Base-by-base conservation (phyloP, 2,888 invertebrate genomes). In the Drosophila suboccidentalis region DNA sequence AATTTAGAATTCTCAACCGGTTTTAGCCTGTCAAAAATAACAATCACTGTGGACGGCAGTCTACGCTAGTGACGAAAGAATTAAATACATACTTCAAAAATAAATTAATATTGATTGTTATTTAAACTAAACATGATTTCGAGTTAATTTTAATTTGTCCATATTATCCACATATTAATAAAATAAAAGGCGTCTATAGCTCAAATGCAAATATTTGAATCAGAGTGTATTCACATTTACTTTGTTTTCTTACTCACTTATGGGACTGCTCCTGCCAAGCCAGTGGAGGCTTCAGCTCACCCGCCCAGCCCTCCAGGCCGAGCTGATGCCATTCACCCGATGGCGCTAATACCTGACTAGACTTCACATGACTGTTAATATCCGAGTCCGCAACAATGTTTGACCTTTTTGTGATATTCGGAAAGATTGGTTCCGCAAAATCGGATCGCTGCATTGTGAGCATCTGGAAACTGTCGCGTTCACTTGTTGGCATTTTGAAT, bases 251-350 rank as follows among this genome's bases (percentile, higher is more conserved):
- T 38, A 73, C 80, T 71, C 43, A 86, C 89, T 67, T 89, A 54
- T 85, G 82, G 9, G 46, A 65, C 55, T 75, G 69, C 17, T 87
- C 86, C 53, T 79, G 47, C 69, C 68, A 66, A 0, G 66, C 39
- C n/a, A 17, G 13, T 0, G 85, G 78, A 0, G 32, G 62, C 47
- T 59, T 61, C 53, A 91, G 69, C 11, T 79, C 84, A 3, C 92
- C 93, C 32, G 76, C 69, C 93, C 92, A 92, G 11, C 92, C 92
- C n/a, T 76, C 59, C 19, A 93, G 73, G 0, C 93, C 92, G 49
- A 93, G 19, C 67, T 84, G 92, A 84, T 92, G 55, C 88, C 88
- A 78, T 67, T 82, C 61, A 39, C 19, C 32, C 13, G 68, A 32
- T 36, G 69, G 57, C 9, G 44, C 13, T 44, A 26, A 44, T 44